Evolutionary conservation across 2,888 invertebrate species (phyloP).

Genomic region (Xanthia togata): DNA sequence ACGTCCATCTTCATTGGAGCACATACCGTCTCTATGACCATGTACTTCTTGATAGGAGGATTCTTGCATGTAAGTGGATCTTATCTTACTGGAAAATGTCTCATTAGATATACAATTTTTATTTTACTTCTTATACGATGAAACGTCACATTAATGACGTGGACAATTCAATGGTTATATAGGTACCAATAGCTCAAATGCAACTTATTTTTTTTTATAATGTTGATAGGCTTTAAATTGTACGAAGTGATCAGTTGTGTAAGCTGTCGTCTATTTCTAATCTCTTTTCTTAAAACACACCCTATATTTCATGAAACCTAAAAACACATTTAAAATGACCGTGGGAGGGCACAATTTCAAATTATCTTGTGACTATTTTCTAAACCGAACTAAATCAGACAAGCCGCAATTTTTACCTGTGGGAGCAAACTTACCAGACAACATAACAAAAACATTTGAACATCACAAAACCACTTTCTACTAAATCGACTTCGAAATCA

Average conservation of each 20-base stretch:
- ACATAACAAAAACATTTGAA: constrained; percentile 34
- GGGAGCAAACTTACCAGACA: constrained; percentile 35
- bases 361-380: constrained; percentile 6
- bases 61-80: constrained; percentile 92
- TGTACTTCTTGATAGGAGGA: constrained; percentile 92
- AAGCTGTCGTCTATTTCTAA: not conserved
- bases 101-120: not conserved
- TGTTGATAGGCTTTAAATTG: not conserved
- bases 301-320: not conserved
- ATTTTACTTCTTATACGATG: not conserved
- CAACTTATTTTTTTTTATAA: not conserved
- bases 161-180: too few relatives aligned
- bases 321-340: not conserved
- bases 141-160: too few relatives aligned
- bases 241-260: not conserved
- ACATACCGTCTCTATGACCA: constrained; percentile 88
- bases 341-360: not conserved
- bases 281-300: not conserved
- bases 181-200: not conserved
- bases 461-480: constrained; percentile 15
- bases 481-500: constrained; percentile 32
- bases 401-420: constrained; percentile 11
- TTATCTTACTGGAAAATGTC: not conserved
- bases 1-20: constrained; percentile 86
- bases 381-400: not conserved